These are phyloP conservation scores for Tetramorium bicarinatum DNA, from an alignment of 2,888 invertebrate species.

Conservation along the genomic window DNA sequence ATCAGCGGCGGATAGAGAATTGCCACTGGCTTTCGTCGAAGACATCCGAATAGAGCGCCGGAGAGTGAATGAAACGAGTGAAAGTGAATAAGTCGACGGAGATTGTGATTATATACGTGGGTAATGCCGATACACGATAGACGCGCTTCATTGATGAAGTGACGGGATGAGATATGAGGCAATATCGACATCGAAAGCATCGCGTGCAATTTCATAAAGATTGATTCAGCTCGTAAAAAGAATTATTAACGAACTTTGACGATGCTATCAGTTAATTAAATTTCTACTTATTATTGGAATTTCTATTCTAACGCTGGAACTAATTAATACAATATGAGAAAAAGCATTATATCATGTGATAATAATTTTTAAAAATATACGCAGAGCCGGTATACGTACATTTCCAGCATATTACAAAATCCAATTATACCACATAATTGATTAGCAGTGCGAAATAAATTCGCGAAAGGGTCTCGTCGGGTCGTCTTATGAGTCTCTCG, in stretches of 20 bases:
- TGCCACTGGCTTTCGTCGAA: conserved; percentile 52
- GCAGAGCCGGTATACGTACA: not conserved
- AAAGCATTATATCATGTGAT: not conserved
- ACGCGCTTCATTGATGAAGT: conserved; percentile 56
- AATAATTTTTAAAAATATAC: not conserved
- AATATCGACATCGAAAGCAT: conserved; percentile 37
- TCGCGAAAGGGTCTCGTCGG: not conserved
- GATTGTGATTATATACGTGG: conserved; percentile 56
- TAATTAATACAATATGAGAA: conserved; percentile 8
- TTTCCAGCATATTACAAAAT: not conserved
- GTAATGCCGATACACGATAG: conserved; percentile 56
- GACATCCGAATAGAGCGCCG: conserved; percentile 30
- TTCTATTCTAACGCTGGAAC: conserved; percentile 22
- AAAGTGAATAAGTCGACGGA: conserved; percentile 56
- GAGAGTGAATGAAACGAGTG: conserved; percentile 56
- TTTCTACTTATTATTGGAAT: conserved; percentile 19
- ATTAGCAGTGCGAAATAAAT: not conserved
- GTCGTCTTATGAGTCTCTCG: not conserved
- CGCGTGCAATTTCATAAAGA: conserved; percentile 23
- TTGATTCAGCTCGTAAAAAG: conserved; percentile 37
- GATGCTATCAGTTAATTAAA: conserved; percentile 33
- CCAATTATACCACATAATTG: not conserved
- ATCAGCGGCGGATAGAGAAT: conserved; percentile 29
- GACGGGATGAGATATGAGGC: conserved; percentile 53
- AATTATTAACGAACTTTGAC: conserved; percentile 18